These are phyloP conservation scores for Notothenia coriiceps DNA, from an alignment of 2,113 vertebrate species.

Conservation along the genomic window DNA sequence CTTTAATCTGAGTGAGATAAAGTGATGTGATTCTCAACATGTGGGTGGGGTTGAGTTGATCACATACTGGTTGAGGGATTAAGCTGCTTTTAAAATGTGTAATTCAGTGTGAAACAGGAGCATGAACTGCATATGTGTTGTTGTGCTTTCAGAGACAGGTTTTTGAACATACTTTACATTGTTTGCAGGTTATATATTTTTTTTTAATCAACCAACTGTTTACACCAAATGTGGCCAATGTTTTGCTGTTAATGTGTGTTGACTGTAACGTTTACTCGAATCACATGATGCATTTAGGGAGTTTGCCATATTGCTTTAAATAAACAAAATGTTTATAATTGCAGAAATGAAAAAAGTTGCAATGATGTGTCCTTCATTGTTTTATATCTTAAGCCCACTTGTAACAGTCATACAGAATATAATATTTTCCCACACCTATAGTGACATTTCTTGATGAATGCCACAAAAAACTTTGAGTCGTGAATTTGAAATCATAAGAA, in stretches of 20 bases:
- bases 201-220: constrained; percentile 62
- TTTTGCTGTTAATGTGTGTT: constrained; percentile 36
- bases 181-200: constrained; percentile 41
- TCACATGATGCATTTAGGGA: constrained; percentile 61
- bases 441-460: background rate
- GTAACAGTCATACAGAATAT: too few species aligned
- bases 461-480: background rate
- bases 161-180: constrained; percentile 34
- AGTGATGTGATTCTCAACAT: constrained; percentile 37
- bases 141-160: constrained; percentile 40
- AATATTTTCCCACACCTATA: background rate
- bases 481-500: background rate
- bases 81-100: constrained; percentile 57
- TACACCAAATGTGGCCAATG: constrained; percentile 57
- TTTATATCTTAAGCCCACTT: background rate
- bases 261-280: constrained; percentile 52
- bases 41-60: constrained; percentile 43
- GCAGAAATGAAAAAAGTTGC: background rate
- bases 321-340: constrained; percentile 56
- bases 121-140: constrained; percentile 11
- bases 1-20: constrained; percentile 29
- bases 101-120: constrained; percentile 39
- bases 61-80: constrained; percentile 57
- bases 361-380: constrained; percentile 35
- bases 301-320: constrained; percentile 52